Percentiles rank a stretch among this genome's conserved stretches.
Evolutionary conservation across 30 jellyfish, hydroid and myxozoan genomes (phyloP).

Genomic region (Hydra vulgaris): DNA sequence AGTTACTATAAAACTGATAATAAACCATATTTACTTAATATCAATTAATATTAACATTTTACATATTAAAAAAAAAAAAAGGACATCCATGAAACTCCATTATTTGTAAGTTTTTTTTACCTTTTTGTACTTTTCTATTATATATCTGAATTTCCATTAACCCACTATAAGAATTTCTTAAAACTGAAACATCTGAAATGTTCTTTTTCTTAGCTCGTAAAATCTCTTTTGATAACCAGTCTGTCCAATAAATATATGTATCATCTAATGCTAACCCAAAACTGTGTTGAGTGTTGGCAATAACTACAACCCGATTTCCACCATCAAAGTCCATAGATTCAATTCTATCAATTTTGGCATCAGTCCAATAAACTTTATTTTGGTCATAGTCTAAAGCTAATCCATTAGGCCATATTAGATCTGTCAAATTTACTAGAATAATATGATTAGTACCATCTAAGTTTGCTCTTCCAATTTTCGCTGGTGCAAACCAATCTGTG

Average conservation of each 20-base stretch:
- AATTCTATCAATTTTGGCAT: conserved; percentile 71
- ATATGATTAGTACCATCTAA: conserved; percentile 82
- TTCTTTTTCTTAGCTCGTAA: conserved; percentile 45
- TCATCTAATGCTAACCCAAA: conserved; percentile 71
- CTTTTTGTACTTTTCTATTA: conserved; percentile 54
- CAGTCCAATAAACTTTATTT: conserved; percentile 74
- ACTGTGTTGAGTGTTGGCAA: conserved; percentile 51
- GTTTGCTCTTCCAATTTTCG: conserved; percentile 67
- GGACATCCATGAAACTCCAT: too few relatives aligned
- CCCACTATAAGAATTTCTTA: conserved; percentile 68
- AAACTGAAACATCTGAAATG: conserved; percentile 5
- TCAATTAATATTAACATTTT: too few relatives aligned
- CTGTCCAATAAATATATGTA: conserved; percentile 67
- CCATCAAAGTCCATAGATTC: conserved; percentile 80
- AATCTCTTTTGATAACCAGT: conserved; percentile 62
- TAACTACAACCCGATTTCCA: conserved; percentile 34
- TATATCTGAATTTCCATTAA: conserved; percentile 83
- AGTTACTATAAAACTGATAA: too few relatives aligned
- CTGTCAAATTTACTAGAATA: conserved; percentile 49
- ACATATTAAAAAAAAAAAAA: too few relatives aligned
- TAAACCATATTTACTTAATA: too few relatives aligned
- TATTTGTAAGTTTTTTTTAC: too few relatives aligned
- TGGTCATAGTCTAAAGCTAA: conserved; percentile 51
- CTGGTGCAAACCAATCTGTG: conserved; percentile 94
- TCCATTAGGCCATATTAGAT: conserved; percentile 92